phyloP scores from a whole-genome alignment of 2,888 invertebrate species.

The Ectemnius lituratus region DNA sequence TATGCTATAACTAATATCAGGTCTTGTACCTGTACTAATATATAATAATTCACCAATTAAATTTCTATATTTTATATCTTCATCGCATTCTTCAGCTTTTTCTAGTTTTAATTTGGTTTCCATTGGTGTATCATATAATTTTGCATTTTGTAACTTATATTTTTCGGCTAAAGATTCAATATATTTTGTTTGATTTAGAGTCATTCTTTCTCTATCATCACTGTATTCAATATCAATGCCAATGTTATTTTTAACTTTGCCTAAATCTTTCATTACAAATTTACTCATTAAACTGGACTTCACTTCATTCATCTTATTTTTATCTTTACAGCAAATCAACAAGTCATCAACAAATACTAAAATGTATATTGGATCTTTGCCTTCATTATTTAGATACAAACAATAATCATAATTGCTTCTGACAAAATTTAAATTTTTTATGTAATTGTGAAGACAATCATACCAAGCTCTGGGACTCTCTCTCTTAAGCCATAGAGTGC shows the following conservation, averaged over 20 bases:
- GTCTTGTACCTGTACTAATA: conserved; percentile 66
- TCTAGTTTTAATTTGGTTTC: conserved; percentile 12
- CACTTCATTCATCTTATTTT: not conserved
- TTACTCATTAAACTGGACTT: not conserved
- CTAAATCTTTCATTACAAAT: not conserved
- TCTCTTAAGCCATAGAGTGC: conserved; percentile 33
- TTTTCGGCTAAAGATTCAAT: conserved; percentile 14
- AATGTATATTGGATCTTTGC: too few species aligned
- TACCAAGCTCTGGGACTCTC: conserved; percentile 32
- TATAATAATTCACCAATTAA: conserved; percentile 55
- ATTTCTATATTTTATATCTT: conserved; percentile 54
- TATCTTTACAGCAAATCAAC: conserved; percentile 4
- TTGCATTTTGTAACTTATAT: conserved; percentile 5
- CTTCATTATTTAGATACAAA: too few species aligned
- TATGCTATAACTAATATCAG: conserved; percentile 64
- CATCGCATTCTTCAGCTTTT: not conserved
- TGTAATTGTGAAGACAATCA: conserved; percentile 17
- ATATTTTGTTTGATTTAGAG: conserved; percentile 4
- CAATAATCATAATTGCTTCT: too few species aligned
- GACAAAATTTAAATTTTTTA: conserved; percentile 19
- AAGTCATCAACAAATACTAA: not conserved
- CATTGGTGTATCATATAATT: conserved; percentile 13
- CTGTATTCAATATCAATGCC: conserved; percentile 9
- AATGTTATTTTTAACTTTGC: not conserved
- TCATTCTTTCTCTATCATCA: conserved; percentile 1